phyloP scores from a whole-genome alignment of 35 echinoderm and acorn worm genomes.

The Lytechinus pictus region DNA sequence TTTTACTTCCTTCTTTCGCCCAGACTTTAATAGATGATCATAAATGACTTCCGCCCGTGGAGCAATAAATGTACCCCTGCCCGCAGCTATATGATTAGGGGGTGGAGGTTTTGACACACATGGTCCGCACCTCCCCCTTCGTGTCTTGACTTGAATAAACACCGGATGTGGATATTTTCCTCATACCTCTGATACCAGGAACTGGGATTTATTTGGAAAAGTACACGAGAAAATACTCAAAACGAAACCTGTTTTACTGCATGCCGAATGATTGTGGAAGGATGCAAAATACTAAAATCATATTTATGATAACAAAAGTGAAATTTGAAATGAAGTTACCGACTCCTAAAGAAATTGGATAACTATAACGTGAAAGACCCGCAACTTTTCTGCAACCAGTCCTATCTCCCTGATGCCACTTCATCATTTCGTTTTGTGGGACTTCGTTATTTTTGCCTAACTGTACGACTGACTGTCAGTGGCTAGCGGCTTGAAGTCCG shows the following conservation, averaged over 20 bases:
- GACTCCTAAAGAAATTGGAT: too few relatives aligned
- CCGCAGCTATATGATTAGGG: not conserved
- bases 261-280: not conserved
- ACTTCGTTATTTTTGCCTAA: not conserved
- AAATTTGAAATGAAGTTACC: too few relatives aligned
- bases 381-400: too few relatives aligned
- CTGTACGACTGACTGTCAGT: not conserved
- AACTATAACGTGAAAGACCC: too few relatives aligned
- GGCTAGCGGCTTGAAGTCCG: not conserved
- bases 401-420: too few relatives aligned
- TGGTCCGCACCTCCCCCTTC: not conserved
- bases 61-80: not conserved
- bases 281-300: too few relatives aligned
- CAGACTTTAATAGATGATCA: conserved; percentile 12
- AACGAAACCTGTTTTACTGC: not conserved
- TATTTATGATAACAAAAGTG: too few relatives aligned
- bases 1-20: not conserved
- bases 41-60: conserved; percentile 43
- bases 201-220: not conserved
- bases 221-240: not conserved
- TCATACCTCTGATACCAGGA: not conserved
- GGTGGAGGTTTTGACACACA: not conserved
- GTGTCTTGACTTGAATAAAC: not conserved
- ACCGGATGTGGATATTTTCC: not conserved
- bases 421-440: not conserved